phyloP scores from a whole-genome alignment of 1,140 invertebrate species.

The Cheumatopsyche charites region DNA sequence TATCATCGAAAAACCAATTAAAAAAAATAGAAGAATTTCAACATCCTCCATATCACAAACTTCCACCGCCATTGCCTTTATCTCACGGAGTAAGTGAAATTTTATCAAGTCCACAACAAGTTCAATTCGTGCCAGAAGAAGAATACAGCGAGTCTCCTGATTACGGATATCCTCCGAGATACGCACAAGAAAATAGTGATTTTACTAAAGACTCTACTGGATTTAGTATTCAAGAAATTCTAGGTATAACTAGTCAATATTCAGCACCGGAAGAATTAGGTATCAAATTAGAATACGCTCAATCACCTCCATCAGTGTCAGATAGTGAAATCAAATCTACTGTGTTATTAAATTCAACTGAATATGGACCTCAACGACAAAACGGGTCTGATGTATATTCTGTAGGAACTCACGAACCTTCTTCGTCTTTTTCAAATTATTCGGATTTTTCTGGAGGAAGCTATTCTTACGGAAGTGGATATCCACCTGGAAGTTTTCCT shows the following conservation, averaged over 20 bases:
- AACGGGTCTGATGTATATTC: conserved; percentile 51
- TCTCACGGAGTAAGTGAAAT: conserved; percentile 60
- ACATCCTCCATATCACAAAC: too few species aligned
- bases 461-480: not conserved
- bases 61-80: conserved; percentile 40
- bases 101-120: conserved; percentile 48
- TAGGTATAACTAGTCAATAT: conserved; percentile 57
- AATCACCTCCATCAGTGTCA: not conserved
- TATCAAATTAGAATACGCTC: conserved; percentile 55
- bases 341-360: not conserved
- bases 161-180: conserved; percentile 24
- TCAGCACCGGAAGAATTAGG: conserved; percentile 52
- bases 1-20: not conserved
- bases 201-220: conserved; percentile 59
- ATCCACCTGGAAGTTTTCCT: not conserved
- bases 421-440: not conserved
- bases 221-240: conserved; percentile 60
- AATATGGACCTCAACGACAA: conserved; percentile 48
- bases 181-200: conserved; percentile 50
- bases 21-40: conserved; percentile 19
- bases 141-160: conserved; percentile 21
- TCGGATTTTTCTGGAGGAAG: not conserved
- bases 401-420: conserved; percentile 48
- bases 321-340: not conserved
- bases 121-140: conserved; percentile 22